phyloP scores from a whole-genome alignment of 2,888 invertebrate genomes.

The Erynnis tages region DNA sequence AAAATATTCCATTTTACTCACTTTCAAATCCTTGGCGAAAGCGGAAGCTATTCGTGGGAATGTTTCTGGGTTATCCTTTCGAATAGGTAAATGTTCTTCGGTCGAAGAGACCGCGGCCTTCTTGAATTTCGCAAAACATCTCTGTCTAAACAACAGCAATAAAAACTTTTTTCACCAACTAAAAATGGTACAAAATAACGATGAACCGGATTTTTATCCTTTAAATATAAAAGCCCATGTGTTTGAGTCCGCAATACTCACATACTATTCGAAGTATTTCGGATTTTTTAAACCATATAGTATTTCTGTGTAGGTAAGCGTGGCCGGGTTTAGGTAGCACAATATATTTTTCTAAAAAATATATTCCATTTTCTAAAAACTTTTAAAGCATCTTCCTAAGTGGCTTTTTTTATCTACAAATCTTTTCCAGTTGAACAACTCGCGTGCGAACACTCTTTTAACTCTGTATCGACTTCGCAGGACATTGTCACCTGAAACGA shows the following conservation, averaged over 20 bases:
- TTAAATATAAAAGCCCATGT: no score
- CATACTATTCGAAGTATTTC: no score
- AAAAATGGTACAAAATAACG: neutral
- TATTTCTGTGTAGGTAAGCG: no score
- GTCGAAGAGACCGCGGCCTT: conserved; percentile 44
- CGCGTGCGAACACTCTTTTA: neutral
- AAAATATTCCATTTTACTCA: conserved; percentile 32
- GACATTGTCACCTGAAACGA: conserved; percentile 5
- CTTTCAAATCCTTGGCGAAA: conserved; percentile 29
- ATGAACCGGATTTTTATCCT: no score
- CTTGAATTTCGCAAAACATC: neutral
- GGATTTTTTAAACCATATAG: no score
- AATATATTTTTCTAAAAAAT: no score
- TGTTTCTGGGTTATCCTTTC: conserved; percentile 22
- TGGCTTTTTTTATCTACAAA: neutral
- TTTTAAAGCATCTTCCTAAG: neutral
- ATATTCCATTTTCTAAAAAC: neutral
- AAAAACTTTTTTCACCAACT: neutral
- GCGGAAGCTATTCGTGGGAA: conserved; percentile 5
- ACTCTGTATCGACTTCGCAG: neutral
- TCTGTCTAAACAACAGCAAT: neutral
- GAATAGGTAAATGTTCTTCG: conserved; percentile 60
- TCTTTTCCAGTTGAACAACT: neutral
- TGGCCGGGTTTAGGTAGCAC: no score
- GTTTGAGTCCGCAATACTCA: no score